Base-by-base conservation (phyloP, 2,888 invertebrate species). In the Mesorhabditis sp. region DNA sequence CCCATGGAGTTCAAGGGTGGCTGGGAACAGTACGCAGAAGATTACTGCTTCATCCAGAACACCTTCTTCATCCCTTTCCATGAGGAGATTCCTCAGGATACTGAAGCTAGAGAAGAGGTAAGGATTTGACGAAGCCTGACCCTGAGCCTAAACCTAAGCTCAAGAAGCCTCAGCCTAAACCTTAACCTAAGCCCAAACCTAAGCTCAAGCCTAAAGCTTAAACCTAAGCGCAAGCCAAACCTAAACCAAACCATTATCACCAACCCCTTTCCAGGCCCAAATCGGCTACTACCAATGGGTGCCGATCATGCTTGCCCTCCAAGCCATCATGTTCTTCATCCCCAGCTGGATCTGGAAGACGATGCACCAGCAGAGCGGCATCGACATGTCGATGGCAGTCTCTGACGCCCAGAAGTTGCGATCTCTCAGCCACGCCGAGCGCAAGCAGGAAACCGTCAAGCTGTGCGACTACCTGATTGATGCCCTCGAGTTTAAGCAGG, bases 231-330 rank as follows among this genome's bases (percentile, higher is more conserved):
- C 28, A 28, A 28, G 28, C 28, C 28, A 28, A 28, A 28, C 28
- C 28, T 28, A 28, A 28, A 28, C 2, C 28, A 28, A 28, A 28
- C 28, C 1, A 28, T 28, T 28, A 28, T 28, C 1, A 28, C 28
- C 28, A 28, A 28, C 28, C 28, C 28, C 28, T 28, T 70, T 72
- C 7, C 65, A 76, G 70, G 73, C 74, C 5, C 80, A 85, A 68
- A 81, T 84, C 65, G 83, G 82, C n/a, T 84, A 84, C 76, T 84
- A 84, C 73, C 84, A 85, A 70, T 85, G 83, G 83, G 79, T 80
- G 45, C 83, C 84, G 5, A 81, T 85, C 64, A 76, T 82, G 10
- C 75, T 85, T 4, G 84, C 84, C 43, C 75, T 85, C 4, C 84
- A 84, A 67, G 85, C 85, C 5, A 74, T 85, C 71, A 79, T 84